These are phyloP conservation scores for Heliconius nattereri DNA, from an alignment of 1,140 invertebrate species.

Conservation along the genomic window DNA sequence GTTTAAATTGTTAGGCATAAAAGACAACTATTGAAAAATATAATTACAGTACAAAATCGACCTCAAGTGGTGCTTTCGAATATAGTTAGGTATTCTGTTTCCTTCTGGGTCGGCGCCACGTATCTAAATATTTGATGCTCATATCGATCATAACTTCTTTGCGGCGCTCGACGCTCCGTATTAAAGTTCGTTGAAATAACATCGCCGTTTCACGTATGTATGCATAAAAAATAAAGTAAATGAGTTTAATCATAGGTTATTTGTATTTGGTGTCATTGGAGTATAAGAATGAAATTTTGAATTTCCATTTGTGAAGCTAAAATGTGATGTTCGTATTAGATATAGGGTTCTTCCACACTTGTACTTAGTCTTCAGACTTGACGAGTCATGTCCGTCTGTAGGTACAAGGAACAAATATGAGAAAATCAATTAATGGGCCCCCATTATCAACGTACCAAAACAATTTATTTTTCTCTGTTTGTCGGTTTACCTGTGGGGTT, in stretches of 20 bases:
- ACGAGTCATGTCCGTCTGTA: too few relatives aligned
- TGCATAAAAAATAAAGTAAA: not conserved
- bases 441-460: too few relatives aligned
- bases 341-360: too few relatives aligned
- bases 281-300: too few relatives aligned
- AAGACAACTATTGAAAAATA: conserved; percentile 23
- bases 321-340: too few relatives aligned
- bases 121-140: conserved; percentile 73
- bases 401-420: too few relatives aligned
- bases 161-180: conserved; percentile 43
- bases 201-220: not conserved
- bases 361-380: too few relatives aligned
- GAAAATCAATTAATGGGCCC: too few relatives aligned
- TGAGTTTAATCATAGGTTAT: not conserved
- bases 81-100: conserved; percentile 70
- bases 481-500: too few relatives aligned
- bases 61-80: conserved; percentile 55
- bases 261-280: not conserved
- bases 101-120: conserved; percentile 58
- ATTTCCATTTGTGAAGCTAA: too few relatives aligned
- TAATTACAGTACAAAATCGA: conserved; percentile 51
- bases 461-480: too few relatives aligned
- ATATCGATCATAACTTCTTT: conserved; percentile 79
- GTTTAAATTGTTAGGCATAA: not conserved
- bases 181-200: not conserved